Evolutionary conservation across 2,113 vertebrate genomes (phyloP), one percentile per base, ranked within the genome.

Genomic region (Fukomys damarensis): DNA sequence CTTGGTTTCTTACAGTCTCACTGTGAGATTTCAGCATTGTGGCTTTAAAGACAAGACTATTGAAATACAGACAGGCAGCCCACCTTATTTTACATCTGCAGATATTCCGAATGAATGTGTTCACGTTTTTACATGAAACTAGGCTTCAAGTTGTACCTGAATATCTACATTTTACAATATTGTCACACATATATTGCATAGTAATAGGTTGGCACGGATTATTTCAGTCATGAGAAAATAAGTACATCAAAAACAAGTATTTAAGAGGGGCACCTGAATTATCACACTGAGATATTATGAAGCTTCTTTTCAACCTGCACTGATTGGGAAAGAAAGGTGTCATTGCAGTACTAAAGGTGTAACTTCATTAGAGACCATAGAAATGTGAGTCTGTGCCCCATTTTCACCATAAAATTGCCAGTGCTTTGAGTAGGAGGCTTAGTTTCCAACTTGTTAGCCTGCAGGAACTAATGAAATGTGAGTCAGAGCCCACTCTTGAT

Each of bases 181-280:
- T 46, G 0, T 65, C 4, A 17, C 0, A 52, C 16, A 81, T 24
- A 22, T 41, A 32, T 7, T 22, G n/a, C 20, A n/a, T 5, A 0
- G 24, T 24, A 14, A 56, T 63, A 46, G 26, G 16, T 56, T n/a
- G 28, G 9, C 13, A 13, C 56, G 63, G 6, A 58, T 58, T 84
- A 52, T 76, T 77, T 94, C 58, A 85, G 7, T 30, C 41, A 17
- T 59, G 14, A 61, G 0, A 17, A 12, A 7, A 54, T 68, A 61
- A 63, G 19, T 10, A 58, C 0, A n/a, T 3, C 32, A 61, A 70
- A 95, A 56, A 2, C 24, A 70, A 79, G 4, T 56, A 83, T 16
- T 68, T 61, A 3, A 22, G 14, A 38, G 30, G 43, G 6, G 30
- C 14, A 28, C 12, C 30, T 32, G 35, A n/a, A 7, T 20, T 17